Percentiles rank a stretch among this genome's conserved stretches.
Evolutionary conservation across 2,888 invertebrate species (phyloP).

Genomic region (Lordiphosa andalusiaca): DNA sequence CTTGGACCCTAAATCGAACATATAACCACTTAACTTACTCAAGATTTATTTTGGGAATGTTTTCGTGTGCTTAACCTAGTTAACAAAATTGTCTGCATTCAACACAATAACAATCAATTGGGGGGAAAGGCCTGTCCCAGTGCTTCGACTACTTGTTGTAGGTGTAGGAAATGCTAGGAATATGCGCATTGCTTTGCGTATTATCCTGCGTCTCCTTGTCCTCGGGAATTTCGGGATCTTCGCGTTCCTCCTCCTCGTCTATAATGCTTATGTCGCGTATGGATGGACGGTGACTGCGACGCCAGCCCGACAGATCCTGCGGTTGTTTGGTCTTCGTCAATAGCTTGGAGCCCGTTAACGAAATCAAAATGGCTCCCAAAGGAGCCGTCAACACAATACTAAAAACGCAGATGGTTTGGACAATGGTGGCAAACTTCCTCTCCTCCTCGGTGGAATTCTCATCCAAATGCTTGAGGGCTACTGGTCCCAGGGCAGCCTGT

Average conservation of each 20-base stretch:
- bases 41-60: too few species aligned
- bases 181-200: slow-evolving; percentile 76
- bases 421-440: slow-evolving; percentile 84
- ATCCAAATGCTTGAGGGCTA: slow-evolving; percentile 85
- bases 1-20: too few species aligned
- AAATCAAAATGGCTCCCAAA: slow-evolving; percentile 90
- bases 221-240: slow-evolving; percentile 80
- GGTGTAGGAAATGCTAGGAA: slow-evolving; percentile 59
- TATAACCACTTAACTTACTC: too few species aligned
- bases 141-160: slow-evolving; percentile 41
- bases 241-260: slow-evolving; percentile 89
- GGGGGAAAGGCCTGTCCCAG: neutral
- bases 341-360: slow-evolving; percentile 88
- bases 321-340: slow-evolving; percentile 89
- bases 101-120: slow-evolving; percentile 1
- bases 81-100: slow-evolving; percentile 27
- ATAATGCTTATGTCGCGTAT: slow-evolving; percentile 93
- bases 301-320: slow-evolving; percentile 86
- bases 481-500: slow-evolving; percentile 92
- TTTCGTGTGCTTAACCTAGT: slow-evolving; percentile 15
- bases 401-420: slow-evolving; percentile 89
- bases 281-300: slow-evolving; percentile 89
- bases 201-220: slow-evolving; percentile 77
- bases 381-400: slow-evolving; percentile 93
- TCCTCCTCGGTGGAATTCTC: slow-evolving; percentile 81